These are phyloP conservation scores for Panulirus ornatus DNA, from an alignment of 1,140 invertebrate genomes.

Conservation along the genomic window DNA sequence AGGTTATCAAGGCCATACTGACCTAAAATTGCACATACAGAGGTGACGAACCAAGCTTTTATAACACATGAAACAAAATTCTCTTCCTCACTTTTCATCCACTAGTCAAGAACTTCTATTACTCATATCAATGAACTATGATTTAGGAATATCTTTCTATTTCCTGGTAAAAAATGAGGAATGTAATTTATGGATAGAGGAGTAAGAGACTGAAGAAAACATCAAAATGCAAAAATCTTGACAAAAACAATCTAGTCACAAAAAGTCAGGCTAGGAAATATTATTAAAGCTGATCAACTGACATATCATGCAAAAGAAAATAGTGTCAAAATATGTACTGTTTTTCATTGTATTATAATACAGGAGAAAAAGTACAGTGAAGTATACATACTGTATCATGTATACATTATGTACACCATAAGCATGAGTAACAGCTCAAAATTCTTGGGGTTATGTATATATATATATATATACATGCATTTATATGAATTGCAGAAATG, in stretches of 20 bases:
- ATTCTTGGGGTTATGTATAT: neutral
- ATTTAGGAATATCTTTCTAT: neutral
- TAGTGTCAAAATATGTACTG: neutral
- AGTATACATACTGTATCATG: neutral
- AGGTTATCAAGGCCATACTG: constrained; percentile 53
- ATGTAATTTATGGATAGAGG: neutral
- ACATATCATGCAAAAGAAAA: neutral
- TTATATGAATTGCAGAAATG: neutral
- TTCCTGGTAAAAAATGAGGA: neutral
- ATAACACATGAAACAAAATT: neutral
- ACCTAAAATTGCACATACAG: constrained; percentile 39
- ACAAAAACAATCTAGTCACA: no score
- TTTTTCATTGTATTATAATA: no score
- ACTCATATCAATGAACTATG: no score
- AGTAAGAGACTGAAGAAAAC: no score
- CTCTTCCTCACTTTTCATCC: neutral
- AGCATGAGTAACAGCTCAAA: no score
- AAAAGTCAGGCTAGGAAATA: no score
- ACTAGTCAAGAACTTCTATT: neutral
- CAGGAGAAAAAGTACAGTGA: neutral
- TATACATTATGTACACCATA: neutral
- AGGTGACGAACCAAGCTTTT: neutral
- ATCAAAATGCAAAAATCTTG: no score
- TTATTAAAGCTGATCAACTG: neutral
- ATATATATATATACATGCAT: neutral